Conservation (phyloP, 2,797 vertebrate species). For the Molossus alvarezi region DNA sequence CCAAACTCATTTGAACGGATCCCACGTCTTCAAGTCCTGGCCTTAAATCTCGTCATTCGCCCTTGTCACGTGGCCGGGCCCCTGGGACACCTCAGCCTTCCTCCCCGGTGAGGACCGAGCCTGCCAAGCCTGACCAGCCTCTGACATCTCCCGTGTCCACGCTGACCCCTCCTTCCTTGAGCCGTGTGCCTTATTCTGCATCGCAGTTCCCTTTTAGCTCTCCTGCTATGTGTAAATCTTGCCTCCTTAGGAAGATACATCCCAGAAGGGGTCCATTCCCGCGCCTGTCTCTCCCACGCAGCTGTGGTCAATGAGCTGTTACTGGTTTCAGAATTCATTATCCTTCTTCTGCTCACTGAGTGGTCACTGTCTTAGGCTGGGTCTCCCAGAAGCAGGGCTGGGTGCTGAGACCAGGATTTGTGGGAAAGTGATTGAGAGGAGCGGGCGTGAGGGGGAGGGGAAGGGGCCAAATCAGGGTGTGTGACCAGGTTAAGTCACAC, state of each 20-base stretch:
- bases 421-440: neutral
- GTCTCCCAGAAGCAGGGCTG: neutral
- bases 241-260: neutral
- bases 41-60: neutral
- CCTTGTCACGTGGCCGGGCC: neutral
- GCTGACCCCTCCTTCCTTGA: neutral
- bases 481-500: neutral
- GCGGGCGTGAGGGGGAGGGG: no score
- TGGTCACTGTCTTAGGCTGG: neutral
- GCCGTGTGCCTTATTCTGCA: neutral
- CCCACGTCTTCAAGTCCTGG: neutral
- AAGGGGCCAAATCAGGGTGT: neutral
- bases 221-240: neutral
- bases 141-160: accelerated
- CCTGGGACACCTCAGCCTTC: neutral
- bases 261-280: neutral
- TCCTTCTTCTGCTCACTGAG: neutral
- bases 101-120: neutral
- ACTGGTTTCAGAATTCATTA: neutral
- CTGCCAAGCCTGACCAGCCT: neutral
- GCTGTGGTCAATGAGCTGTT: neutral
- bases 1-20: conserved; percentile 19
- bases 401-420: neutral
- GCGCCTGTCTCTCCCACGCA: neutral
- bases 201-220: neutral